Evolutionary conservation across 2,888 invertebrate genomes (phyloP).

Genomic region (Oligia fasciuncula): DNA sequence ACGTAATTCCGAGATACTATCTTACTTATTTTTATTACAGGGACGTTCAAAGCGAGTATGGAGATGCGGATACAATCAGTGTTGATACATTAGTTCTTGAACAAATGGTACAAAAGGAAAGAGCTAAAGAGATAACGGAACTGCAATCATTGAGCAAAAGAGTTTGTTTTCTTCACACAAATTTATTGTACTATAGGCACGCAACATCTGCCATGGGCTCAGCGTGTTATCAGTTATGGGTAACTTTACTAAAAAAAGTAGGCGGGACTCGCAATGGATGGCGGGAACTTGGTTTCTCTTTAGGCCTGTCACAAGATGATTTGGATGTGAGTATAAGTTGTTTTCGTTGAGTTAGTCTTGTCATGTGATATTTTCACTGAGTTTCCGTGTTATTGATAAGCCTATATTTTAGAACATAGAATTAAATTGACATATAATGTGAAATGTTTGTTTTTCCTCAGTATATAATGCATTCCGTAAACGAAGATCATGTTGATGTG

Average conservation of each 20-base stretch:
- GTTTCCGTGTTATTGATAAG: neutral
- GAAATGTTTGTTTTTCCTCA: constrained; percentile 73
- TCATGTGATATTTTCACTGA: constrained; percentile 18
- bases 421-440: neutral
- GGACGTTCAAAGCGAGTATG: constrained; percentile 76
- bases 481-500: constrained; percentile 88
- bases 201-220: constrained; percentile 80
- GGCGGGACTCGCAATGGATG: constrained; percentile 85
- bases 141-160: constrained; percentile 81
- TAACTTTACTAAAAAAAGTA: constrained; percentile 80
- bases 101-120: constrained; percentile 79
- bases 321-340: constrained; percentile 80
- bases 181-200: constrained; percentile 84
- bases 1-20: constrained; percentile 17
- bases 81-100: constrained; percentile 83
- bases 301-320: constrained; percentile 82
- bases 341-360: constrained; percentile 3
- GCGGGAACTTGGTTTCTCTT: constrained; percentile 81
- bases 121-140: constrained; percentile 79
- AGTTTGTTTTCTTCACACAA: constrained; percentile 82
- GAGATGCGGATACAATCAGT: constrained; percentile 82
- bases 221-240: constrained; percentile 84
- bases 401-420: neutral
- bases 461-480: constrained; percentile 89
- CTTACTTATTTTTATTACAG: constrained; percentile 71